Percentiles rank a stretch among this genome's conserved stretches.
Conservation (phyloP, 2,888 invertebrate species). For the Orthosia cruda region DNA sequence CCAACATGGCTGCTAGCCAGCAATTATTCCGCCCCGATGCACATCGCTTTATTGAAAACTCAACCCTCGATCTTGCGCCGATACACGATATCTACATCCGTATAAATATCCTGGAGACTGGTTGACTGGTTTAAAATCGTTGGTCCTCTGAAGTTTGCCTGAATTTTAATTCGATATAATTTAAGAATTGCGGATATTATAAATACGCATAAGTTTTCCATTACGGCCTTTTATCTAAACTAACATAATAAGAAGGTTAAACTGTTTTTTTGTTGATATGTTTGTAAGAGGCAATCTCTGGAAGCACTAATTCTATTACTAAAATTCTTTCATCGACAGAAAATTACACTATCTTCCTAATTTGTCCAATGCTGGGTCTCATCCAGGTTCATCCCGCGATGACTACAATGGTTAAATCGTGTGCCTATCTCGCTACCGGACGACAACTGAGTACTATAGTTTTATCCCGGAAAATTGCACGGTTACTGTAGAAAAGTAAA, state of each 20-base stretch:
- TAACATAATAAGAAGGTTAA: too few species aligned
- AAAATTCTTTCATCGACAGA: neutral
- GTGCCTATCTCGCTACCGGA: too few species aligned
- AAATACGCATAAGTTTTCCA: neutral
- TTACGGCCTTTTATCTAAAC: too few species aligned
- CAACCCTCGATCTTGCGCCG: slow-evolving; percentile 39
- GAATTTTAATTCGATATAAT: neutral
- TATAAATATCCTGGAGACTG: slow-evolving; percentile 16
- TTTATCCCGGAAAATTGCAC: too few species aligned
- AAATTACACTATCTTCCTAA: too few species aligned
- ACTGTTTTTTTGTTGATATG: too few species aligned
- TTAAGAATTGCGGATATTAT: neutral
- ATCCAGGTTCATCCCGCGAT: too few species aligned
- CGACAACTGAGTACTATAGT: too few species aligned
- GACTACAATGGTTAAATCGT: too few species aligned
- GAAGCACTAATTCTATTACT: neutral
- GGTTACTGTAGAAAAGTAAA: too few species aligned
- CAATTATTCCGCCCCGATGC: slow-evolving; percentile 54
- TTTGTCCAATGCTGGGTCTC: too few species aligned
- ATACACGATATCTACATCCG: slow-evolving; percentile 29
- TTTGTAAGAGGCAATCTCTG: neutral
- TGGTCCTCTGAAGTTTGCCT: neutral
- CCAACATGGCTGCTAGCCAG: slow-evolving; percentile 44
- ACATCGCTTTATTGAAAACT: slow-evolving; percentile 60
- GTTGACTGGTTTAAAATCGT: neutral